A percentile compares a stretch with the other conserved stretches of the same genome.
phyloP scores from a whole-genome alignment of 2,113 vertebrate species.

The Microcebus lehilahytsara region DNA sequence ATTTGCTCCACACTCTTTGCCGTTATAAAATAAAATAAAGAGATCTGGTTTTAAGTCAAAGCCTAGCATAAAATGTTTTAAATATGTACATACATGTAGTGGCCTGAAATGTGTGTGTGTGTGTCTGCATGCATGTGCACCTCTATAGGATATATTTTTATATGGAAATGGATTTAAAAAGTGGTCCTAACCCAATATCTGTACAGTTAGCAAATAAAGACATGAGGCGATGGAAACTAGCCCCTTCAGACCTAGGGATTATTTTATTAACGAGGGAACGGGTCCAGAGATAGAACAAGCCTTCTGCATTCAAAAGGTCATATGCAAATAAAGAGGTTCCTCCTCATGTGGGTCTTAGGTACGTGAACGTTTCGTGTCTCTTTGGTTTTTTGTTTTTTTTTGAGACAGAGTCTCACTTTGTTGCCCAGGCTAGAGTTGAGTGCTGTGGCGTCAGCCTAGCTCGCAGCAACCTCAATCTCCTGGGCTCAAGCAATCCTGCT shows the following conservation, averaged over 20 bases:
- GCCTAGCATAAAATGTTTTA: constrained; percentile 21
- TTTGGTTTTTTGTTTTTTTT: not conserved
- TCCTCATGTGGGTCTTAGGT: not conserved
- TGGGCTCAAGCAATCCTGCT: too few species aligned
- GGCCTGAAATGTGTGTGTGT: not conserved
- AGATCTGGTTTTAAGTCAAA: constrained; percentile 17
- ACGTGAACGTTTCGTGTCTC: not conserved
- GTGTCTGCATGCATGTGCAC: not conserved
- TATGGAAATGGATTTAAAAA: not conserved
- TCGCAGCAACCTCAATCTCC: too few species aligned
- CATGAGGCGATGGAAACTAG: not conserved
- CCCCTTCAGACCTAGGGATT: not conserved
- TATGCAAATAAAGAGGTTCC: not conserved
- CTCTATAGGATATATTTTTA: not conserved
- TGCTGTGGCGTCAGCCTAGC: too few species aligned
- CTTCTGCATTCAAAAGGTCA: not conserved
- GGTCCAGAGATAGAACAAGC: not conserved
- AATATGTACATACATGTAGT: not conserved
- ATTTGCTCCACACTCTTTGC: not conserved
- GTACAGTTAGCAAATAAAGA: not conserved
- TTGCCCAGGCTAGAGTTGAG: too few species aligned
- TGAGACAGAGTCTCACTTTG: too few species aligned
- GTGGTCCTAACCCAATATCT: not conserved
- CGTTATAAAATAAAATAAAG: constrained; percentile 1
- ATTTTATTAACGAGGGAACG: not conserved